phyloP scores from a whole-genome alignment of 2,113 vertebrate genomes.

The Choloepus hoffmanni region DNA sequence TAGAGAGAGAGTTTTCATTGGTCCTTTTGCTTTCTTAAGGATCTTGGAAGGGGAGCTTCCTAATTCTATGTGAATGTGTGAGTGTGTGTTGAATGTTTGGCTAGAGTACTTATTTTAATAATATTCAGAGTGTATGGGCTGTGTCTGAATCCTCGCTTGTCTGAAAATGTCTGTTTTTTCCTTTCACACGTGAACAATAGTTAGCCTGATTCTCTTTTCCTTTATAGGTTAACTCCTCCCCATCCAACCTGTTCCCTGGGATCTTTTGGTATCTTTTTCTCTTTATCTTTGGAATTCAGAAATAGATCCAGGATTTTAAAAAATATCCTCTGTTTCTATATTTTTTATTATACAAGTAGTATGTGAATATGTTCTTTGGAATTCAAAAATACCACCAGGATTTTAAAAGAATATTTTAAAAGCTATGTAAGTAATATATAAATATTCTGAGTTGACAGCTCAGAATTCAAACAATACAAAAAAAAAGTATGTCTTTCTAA shows the following conservation, averaged over 20 bases:
- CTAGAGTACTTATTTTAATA: slow-evolving; percentile 44
- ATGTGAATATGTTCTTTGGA: slow-evolving; percentile 75
- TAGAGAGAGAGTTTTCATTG: neutral
- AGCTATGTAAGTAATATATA: slow-evolving; percentile 52
- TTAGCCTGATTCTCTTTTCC: slow-evolving; percentile 59
- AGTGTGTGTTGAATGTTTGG: neutral
- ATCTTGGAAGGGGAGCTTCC: neutral
- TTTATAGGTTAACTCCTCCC: slow-evolving; percentile 66
- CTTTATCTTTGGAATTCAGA: slow-evolving; percentile 71
- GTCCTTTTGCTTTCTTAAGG: slow-evolving; percentile 41
- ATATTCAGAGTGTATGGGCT: neutral
- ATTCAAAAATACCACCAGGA: slow-evolving; percentile 75
- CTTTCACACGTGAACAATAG: slow-evolving; percentile 53
- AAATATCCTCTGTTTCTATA: slow-evolving; percentile 49
- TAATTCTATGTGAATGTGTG: neutral
- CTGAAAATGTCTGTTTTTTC: slow-evolving; percentile 3
- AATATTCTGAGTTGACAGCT: slow-evolving; percentile 44
- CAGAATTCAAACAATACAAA: slow-evolving; percentile 57
- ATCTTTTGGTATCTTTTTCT: slow-evolving; percentile 69
- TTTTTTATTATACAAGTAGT: slow-evolving; percentile 79
- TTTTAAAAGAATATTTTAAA: slow-evolving; percentile 72
- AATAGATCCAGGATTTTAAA: slow-evolving; percentile 73
- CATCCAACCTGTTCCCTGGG: neutral
- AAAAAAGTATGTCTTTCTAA: neutral
- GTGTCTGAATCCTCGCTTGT: neutral